phyloP scores from a whole-genome alignment of 2,113 vertebrate species.

The Halcyon senegalensis region DNA sequence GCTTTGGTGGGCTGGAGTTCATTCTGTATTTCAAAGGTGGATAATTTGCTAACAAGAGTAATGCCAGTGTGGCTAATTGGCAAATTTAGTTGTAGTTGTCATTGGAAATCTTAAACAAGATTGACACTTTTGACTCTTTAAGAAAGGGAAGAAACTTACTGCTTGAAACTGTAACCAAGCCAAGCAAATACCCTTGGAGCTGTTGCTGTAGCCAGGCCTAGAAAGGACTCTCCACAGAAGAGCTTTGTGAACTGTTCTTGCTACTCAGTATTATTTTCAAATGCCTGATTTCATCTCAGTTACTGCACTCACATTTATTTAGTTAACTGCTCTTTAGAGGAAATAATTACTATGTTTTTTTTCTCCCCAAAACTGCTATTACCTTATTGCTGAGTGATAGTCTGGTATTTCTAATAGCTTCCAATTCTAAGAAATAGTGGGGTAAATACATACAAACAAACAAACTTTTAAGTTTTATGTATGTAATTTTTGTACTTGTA shows the following conservation, averaged over 20 bases:
- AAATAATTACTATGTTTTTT: neutral
- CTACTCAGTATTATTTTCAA: neutral
- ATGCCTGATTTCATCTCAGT: neutral
- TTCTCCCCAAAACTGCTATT: neutral
- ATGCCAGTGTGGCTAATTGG: neutral
- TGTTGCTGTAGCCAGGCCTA: neutral
- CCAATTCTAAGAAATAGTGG: neutral
- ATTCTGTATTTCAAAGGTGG: neutral
- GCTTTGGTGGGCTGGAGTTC: no score
- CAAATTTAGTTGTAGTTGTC: neutral
- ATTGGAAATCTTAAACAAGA: neutral
- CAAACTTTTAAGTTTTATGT: neutral
- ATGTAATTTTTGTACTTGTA: neutral
- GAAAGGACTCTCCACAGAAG: neutral
- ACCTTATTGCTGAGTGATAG: neutral
- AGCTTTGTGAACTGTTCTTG: neutral
- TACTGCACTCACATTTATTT: neutral
- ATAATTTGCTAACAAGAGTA: neutral
- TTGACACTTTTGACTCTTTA: neutral
- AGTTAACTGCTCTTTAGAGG: neutral
- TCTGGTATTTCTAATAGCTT: neutral
- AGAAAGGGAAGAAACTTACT: neutral
- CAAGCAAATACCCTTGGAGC: neutral
- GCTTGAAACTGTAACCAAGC: neutral
- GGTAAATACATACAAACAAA: accelerated